Evolutionary conservation across 2,113 vertebrate genomes (phyloP), one percentile per base, ranked within the genome.

Genomic region (Catharus fuscescens): DNA sequence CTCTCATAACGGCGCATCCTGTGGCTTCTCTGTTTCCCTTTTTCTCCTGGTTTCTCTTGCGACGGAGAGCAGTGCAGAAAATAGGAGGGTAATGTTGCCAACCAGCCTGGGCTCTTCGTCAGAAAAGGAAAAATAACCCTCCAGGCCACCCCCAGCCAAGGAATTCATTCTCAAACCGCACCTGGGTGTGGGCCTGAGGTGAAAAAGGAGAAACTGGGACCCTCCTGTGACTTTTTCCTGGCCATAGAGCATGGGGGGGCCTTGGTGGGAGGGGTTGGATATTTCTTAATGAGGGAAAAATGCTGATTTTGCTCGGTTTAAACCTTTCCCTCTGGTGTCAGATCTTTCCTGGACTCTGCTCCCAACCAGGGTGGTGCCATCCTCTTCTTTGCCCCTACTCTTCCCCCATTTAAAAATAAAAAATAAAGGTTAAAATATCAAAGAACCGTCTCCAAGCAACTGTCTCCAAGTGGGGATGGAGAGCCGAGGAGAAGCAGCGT

Each of bases 371-470:
- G 6, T 0, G 15, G 34, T 7, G 47, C 18, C 60, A 2, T 3
- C 6, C 8, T 18, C 74, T 48, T 9, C 29, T 18, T 64, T 40
- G 40, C 15, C 44, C 21, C 11, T 13, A 2, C 38, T 18, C 10
- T 2, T 26, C 18, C 48, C 53, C 25, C 60, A 2, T 24, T 2
- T 8, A 78, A 59, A 31, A 47, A 21, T 8, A 17, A 20, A 24
- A 31, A 9, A 19, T 29, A 40, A 18, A 2, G 1, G 66, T 65
- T 73, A 26, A 71, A 85, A 45, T 48, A 54, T 31, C 36, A 23
- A 56, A 74, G 34, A 40, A 3, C 48, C 42, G 95, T 96, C 95
- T 45, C 96, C 69, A 95, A 87, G 96, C 96, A 97, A 96, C 95
- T 42, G 91, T 91, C 86, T 94, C 86, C 86, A 84, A 56, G 80